These are phyloP conservation scores for Neosalanx taihuensis DNA, from an alignment of 2,797 vertebrate species.

Conservation along the genomic window DNA sequence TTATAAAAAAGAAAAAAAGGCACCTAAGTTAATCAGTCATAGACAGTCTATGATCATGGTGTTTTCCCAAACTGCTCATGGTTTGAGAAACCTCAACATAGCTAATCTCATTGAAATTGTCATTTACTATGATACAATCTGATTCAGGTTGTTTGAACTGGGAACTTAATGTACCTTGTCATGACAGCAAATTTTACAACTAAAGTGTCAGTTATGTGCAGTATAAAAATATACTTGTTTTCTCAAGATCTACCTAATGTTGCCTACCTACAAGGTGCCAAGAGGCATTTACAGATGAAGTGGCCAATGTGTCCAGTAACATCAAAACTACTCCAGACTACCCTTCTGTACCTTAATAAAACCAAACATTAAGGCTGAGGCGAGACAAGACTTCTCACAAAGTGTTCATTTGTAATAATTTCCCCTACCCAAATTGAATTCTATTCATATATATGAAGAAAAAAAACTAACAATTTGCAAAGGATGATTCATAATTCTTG, in stretches of 20 bases:
- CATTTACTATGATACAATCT: background rate
- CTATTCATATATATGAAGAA: constrained; percentile 9
- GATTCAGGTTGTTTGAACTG: background rate
- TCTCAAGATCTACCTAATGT: no score
- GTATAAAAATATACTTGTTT: background rate
- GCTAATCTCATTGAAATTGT: background rate
- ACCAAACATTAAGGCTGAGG: background rate
- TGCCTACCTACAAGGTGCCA: background rate
- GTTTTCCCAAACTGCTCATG: constrained; percentile 6
- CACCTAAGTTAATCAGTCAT: constrained; percentile 28
- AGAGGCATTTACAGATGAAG: background rate
- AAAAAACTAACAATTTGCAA: background rate
- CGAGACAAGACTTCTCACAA: constrained; percentile 6
- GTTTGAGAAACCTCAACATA: constrained; percentile 22
- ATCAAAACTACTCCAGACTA: background rate
- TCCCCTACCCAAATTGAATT: constrained; percentile 5
- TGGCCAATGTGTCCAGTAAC: no score
- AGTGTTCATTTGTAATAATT: background rate
- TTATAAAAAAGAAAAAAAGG: constrained; percentile 29
- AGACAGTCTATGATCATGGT: constrained; percentile 51
- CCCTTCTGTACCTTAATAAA: background rate
- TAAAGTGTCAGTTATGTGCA: background rate
- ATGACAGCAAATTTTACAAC: background rate
- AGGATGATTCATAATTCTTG: background rate
- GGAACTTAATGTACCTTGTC: background rate